Percentiles rank a stretch among this genome's conserved stretches.
Evolutionary conservation across 2,797 vertebrate species (phyloP).

Genomic region (Epinephelus awoara): DNA sequence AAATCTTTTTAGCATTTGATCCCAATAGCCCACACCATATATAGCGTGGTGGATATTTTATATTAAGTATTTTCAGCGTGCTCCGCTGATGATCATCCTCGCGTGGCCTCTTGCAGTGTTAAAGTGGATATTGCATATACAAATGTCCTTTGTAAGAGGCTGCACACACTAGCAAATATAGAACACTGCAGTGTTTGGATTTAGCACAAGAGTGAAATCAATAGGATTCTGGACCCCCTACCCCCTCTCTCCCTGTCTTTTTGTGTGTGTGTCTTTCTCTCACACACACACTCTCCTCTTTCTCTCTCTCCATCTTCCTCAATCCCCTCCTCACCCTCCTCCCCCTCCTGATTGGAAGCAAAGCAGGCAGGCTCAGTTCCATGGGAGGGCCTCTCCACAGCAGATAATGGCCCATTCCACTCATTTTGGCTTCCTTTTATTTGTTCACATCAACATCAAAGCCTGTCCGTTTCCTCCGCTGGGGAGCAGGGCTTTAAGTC

Average conservation of each 20-base stretch:
- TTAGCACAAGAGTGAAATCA: conserved; percentile 69
- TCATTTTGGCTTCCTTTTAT: conserved; percentile 83
- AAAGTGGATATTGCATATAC: conserved; percentile 46
- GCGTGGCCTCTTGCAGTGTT: conserved; percentile 37
- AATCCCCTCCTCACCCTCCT: conserved; percentile 27
- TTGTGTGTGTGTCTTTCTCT: conserved; percentile 20
- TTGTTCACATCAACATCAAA: conserved; percentile 87
- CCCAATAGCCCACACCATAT: conserved; percentile 21
- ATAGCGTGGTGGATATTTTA: conserved; percentile 14
- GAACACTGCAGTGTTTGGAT: conserved; percentile 72
- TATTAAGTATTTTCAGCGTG: conserved; percentile 7
- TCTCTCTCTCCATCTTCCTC: conserved; percentile 52
- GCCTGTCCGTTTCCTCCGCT: conserved; percentile 69
- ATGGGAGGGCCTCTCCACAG: conserved; percentile 69
- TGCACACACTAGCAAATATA: conserved; percentile 64
- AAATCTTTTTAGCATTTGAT: conserved; percentile 1
- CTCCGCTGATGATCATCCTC: conserved; percentile 31
- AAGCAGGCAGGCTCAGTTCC: conserved; percentile 63
- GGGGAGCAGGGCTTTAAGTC: conserved; percentile 80
- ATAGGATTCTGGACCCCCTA: conserved; percentile 66
- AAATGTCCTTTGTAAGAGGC: conserved; percentile 56
- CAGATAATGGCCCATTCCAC: conserved; percentile 79
- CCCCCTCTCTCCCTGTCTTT: conserved; percentile 39
- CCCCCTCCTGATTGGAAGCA: conserved; percentile 57
- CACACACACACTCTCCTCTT: conserved; percentile 20